These are phyloP conservation scores for rabbit (Oryctolagus cuniculus) DNA, from an alignment of 2,113 vertebrate species.

Conservation along the genomic window DNA sequence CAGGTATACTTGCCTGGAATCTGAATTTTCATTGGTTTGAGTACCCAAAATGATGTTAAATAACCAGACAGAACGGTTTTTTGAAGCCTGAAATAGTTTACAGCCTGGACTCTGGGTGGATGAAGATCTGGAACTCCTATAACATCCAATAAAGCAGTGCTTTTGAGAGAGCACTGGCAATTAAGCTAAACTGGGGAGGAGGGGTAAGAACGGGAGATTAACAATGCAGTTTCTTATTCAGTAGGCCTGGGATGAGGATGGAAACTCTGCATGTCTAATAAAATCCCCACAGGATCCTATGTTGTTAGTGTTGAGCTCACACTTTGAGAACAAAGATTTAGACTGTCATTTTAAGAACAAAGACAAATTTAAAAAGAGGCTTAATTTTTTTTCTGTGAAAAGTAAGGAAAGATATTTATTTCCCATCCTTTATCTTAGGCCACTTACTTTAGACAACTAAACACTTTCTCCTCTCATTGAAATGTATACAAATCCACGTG, in stretches of 20 bases:
- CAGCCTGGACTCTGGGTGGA: neutral
- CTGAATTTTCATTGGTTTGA: neutral
- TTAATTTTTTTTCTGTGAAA: neutral
- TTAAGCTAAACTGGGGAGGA: neutral
- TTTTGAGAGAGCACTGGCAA: neutral
- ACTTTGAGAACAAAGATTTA: neutral
- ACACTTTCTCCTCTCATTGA: slow-evolving; percentile 24
- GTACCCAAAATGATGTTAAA: neutral
- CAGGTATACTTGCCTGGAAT: neutral
- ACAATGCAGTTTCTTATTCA: neutral
- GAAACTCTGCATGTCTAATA: neutral
- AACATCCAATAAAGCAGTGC: neutral
- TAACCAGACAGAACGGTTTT: neutral
- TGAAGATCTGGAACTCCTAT: neutral
- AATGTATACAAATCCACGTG: neutral
- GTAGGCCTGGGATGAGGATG: neutral
- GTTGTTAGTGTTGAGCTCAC: neutral
- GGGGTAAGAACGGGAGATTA: neutral
- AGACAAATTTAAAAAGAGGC: neutral
- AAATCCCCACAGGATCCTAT: neutral
- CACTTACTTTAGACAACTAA: neutral
- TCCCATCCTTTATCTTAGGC: neutral
- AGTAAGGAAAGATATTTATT: neutral
- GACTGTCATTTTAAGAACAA: neutral
- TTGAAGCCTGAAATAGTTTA: neutral